Evolutionary conservation across 2,888 invertebrate species (phyloP).

Genomic region (Microctonus brassicae): DNA sequence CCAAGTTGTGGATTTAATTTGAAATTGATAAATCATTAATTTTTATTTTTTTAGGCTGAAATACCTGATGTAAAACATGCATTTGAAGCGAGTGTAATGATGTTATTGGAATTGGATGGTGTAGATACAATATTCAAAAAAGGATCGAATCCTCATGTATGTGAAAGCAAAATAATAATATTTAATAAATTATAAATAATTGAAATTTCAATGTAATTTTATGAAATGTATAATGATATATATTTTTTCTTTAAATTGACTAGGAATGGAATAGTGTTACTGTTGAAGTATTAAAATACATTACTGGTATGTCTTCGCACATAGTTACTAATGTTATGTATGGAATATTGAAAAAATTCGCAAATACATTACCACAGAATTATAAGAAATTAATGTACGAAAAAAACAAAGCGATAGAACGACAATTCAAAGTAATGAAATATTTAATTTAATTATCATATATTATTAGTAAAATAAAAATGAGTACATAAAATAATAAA

Average conservation of each 20-base stretch:
- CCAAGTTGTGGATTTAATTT: neutral
- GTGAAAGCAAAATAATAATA: neutral
- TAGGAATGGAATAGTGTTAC: constrained; percentile 75
- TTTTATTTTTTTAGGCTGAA: constrained; percentile 71
- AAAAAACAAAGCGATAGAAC: constrained; percentile 74
- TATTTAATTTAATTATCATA: neutral
- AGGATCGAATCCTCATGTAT: constrained; percentile 72
- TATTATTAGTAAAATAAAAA: neutral
- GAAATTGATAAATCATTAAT: constrained; percentile 4
- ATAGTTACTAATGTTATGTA: constrained; percentile 77
- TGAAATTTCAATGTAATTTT: neutral
- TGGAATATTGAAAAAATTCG: constrained; percentile 75
- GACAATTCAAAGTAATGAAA: constrained; percentile 72
- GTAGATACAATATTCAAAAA: constrained; percentile 77
- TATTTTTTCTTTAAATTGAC: constrained; percentile 21
- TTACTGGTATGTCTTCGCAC: constrained; percentile 76
- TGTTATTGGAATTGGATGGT: constrained; percentile 75
- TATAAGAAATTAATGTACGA: constrained; percentile 72
- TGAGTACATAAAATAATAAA: constrained; percentile 45
- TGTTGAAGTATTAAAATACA: constrained; percentile 77
- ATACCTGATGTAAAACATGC: constrained; percentile 77
- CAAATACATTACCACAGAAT: constrained; percentile 72
- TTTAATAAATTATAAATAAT: neutral
- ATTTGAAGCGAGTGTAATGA: constrained; percentile 75
- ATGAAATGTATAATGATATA: neutral